phyloP scores from a whole-genome alignment of 2,797 vertebrate genomes.

The Neosilurus hyrtlii region DNA sequence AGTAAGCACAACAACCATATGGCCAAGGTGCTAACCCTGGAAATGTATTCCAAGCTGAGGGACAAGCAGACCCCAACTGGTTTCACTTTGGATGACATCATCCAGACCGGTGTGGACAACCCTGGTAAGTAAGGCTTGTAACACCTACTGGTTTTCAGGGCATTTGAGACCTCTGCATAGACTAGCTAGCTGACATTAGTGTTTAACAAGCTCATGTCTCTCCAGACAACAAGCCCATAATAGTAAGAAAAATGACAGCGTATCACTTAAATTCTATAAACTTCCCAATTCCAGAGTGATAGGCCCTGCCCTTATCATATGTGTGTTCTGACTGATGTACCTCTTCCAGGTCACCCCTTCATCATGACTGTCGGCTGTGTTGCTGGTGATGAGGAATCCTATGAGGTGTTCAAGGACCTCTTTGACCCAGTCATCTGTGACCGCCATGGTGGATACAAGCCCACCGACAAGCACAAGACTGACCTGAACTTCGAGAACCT shows the following conservation, averaged over 20 bases:
- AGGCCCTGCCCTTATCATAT: background rate
- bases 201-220: background rate
- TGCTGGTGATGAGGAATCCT: constrained; percentile 89
- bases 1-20: constrained; percentile 93
- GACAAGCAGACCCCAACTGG: constrained; percentile 90
- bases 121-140: constrained; percentile 73
- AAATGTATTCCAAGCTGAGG: constrained; percentile 82
- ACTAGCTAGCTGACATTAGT: background rate
- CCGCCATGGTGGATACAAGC: constrained; percentile 88
- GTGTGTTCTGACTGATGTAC: background rate
- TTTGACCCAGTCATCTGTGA: constrained; percentile 88
- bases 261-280: background rate
- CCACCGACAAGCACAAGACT: constrained; percentile 91
- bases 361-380: constrained; percentile 96
- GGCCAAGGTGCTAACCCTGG: constrained; percentile 85
- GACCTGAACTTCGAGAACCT: constrained; percentile 93
- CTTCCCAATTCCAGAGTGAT: background rate
- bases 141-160: background rate
- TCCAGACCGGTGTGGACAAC: constrained; percentile 93
- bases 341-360: constrained; percentile 83
- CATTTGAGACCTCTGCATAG: background rate
- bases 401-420: constrained; percentile 85
- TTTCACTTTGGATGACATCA: constrained; percentile 86
- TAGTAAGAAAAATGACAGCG: background rate
- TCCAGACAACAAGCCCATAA: background rate